A percentile compares a stretch with the other conserved stretches of the same genome.
These are phyloP conservation scores for mouse (Mus musculus) DNA, from an alignment of 2,113 vertebrate genomes.

Conservation along the genomic window DNA sequence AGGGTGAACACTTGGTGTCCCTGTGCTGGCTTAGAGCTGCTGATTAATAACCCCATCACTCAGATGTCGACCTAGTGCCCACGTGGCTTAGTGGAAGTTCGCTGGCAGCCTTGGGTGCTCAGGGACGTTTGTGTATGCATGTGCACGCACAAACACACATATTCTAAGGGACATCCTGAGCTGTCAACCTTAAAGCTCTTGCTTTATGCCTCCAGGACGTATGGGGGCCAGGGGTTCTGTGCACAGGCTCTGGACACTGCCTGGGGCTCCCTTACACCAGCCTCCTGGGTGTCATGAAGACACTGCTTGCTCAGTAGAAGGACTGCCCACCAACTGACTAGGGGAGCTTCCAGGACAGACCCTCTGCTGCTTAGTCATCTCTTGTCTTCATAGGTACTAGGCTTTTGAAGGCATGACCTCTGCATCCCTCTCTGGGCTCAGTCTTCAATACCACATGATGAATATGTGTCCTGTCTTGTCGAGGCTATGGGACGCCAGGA, in stretches of 20 bases:
- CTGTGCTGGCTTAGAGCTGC: not conserved
- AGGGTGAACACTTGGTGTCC: not conserved
- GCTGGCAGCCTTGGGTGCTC: not conserved
- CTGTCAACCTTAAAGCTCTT: not conserved
- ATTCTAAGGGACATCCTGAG: not conserved
- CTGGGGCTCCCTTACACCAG: not conserved
- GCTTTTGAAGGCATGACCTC: not conserved
- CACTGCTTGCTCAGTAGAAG: not conserved
- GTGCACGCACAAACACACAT: not conserved
- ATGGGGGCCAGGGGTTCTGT: not conserved
- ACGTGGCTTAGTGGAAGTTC: not conserved
- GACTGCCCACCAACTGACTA: no score
- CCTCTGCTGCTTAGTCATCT: not conserved
- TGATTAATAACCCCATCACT: not conserved
- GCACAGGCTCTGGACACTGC: not conserved
- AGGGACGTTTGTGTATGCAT: not conserved
- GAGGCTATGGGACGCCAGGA: not conserved
- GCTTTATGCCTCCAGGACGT: not conserved
- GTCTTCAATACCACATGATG: no score
- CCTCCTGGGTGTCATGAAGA: not conserved
- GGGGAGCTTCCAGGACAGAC: not conserved
- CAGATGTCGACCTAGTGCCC: rapidly evolving
- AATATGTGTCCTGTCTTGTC: not conserved
- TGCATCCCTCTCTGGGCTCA: not conserved
- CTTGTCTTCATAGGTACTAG: not conserved